Conservation (phyloP, 2,113 vertebrate genomes). For the Marmota flaviventris region DNA sequence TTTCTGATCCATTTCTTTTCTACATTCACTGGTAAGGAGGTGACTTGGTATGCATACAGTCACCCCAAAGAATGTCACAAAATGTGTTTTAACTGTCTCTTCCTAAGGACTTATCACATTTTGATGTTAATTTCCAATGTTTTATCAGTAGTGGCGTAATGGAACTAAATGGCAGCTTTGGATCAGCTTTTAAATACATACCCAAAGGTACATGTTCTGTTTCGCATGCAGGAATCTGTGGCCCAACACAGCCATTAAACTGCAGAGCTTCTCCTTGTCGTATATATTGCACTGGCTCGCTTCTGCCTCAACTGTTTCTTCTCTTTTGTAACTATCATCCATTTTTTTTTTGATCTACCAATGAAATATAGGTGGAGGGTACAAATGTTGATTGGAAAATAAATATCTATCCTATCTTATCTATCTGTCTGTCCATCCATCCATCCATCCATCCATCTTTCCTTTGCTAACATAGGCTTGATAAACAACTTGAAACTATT, state of each 20-base stretch:
- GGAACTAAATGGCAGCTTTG: background rate
- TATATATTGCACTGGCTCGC: background rate
- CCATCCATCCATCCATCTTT: background rate
- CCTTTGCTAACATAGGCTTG: background rate
- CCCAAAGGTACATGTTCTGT: background rate
- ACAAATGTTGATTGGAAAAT: background rate
- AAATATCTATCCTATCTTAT: too few relatives aligned
- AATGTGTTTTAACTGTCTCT: background rate
- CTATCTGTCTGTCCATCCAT: too few relatives aligned
- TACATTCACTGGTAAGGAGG: background rate
- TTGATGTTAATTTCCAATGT: background rate
- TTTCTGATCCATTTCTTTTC: background rate
- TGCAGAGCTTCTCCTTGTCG: background rate
- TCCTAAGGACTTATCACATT: background rate
- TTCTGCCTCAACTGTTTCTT: background rate
- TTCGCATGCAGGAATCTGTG: background rate
- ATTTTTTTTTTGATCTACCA: background rate
- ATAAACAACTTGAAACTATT: background rate
- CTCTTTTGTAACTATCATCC: background rate
- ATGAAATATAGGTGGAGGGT: background rate
- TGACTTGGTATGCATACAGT: background rate
- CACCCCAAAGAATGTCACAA: background rate
- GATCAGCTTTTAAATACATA: background rate
- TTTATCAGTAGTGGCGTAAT: background rate
- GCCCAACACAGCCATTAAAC: background rate